Conservation (phyloP, 2,888 invertebrate genomes). For the Dicranocentrus wangi region DNA sequence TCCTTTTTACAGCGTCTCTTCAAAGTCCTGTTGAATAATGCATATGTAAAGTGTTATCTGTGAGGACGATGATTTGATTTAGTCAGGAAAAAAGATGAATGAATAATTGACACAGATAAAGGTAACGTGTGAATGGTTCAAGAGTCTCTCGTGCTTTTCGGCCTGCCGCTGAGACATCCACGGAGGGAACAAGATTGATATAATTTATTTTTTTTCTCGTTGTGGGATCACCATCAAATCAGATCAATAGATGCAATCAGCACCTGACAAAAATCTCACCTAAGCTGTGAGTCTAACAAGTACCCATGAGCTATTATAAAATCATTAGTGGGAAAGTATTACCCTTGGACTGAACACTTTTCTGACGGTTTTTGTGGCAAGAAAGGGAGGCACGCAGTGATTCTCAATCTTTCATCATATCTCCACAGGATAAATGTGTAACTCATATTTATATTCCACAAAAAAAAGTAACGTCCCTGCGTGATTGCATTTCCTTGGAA, state of each 20-base stretch:
- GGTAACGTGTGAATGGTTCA: not conserved
- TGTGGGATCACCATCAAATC: constrained; percentile 27
- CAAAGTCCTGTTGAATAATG: too few relatives aligned
- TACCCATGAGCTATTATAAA: constrained; percentile 51
- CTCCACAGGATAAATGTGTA: too few relatives aligned
- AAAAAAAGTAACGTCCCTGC: too few relatives aligned
- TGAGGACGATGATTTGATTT: constrained; percentile 9
- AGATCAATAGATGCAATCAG: constrained; percentile 60
- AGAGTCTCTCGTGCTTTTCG: constrained; percentile 9
- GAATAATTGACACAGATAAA: constrained; percentile 37
- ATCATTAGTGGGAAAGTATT: constrained; percentile 45
- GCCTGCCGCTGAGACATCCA: constrained; percentile 23
- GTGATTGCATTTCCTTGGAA: too few relatives aligned
- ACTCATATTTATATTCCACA: too few relatives aligned
- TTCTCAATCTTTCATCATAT: too few relatives aligned
- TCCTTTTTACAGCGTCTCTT: not conserved
- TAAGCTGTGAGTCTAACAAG: constrained; percentile 39
- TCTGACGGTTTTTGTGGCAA: constrained; percentile 1
- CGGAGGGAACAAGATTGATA: constrained; percentile 38
- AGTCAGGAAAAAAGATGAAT: too few relatives aligned
- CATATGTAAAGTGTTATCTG: constrained; percentile 1
- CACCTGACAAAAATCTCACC: constrained; percentile 59
- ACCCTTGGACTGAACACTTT: constrained; percentile 4
- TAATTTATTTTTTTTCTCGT: constrained; percentile 56
- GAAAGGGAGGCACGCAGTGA: not conserved